These are phyloP conservation scores for Elgaria multicarinata DNA, from an alignment of 2,113 vertebrate species.

Conservation along the genomic window DNA sequence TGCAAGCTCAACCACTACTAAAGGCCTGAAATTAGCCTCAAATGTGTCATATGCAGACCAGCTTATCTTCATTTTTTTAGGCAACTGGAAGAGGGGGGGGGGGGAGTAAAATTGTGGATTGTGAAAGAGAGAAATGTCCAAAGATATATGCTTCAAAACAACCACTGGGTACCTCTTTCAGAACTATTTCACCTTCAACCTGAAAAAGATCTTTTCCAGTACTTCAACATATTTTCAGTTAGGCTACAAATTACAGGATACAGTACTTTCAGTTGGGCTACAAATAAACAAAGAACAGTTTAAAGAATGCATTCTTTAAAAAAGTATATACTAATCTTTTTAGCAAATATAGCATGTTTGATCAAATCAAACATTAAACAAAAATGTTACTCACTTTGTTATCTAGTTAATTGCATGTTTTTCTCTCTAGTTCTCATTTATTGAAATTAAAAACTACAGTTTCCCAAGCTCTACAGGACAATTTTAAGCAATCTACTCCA, in stretches of 20 bases:
- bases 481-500: background rate
- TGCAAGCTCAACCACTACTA: constrained; percentile 90
- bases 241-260: background rate
- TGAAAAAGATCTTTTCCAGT: background rate
- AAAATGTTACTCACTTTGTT: background rate
- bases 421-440: background rate
- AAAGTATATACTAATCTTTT: background rate
- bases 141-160: background rate
- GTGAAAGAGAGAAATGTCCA: background rate
- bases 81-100: background rate
- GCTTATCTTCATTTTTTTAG: constrained; percentile 78
- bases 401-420: background rate
- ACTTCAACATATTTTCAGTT: background rate
- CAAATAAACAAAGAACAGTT: background rate
- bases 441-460: background rate
- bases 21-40: constrained; percentile 81
- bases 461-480: background rate
- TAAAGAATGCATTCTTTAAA: background rate
- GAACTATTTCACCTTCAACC: background rate
- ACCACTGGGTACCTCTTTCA: background rate
- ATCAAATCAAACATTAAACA: background rate
- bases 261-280: background rate
- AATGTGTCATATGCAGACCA: constrained; percentile 70
- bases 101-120: constrained; percentile 5
- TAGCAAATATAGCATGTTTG: background rate